Conservation (phyloP, 1,140 invertebrate species). For the Philotrypesis tridentata region DNA sequence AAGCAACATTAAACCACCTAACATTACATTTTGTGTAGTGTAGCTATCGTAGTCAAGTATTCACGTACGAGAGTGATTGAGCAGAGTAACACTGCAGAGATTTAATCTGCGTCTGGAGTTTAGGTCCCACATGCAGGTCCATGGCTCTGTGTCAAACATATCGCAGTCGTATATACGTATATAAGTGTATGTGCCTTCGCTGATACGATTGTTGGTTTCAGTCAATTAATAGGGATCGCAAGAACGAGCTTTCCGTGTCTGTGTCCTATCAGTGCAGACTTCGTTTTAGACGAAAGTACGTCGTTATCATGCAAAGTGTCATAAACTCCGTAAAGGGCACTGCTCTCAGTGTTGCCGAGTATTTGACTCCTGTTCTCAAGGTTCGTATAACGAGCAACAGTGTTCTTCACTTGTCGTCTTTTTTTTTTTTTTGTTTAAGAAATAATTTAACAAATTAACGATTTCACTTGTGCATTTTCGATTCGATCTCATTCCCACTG, state of each 20-base stretch:
- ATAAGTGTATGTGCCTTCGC: not conserved
- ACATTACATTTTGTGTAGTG: not conserved
- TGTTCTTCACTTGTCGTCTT: too few species aligned
- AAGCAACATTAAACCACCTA: not conserved
- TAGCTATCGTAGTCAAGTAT: too few species aligned
- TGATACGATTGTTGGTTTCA: not conserved
- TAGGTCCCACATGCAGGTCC: not conserved
- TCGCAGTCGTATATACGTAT: not conserved
- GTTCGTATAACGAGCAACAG: slow-evolving; percentile 73
- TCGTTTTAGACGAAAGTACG: not conserved
- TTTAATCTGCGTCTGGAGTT: not conserved
- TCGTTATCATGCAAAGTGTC: slow-evolving; percentile 89
- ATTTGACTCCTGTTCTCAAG: slow-evolving; percentile 96
- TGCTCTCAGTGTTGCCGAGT: slow-evolving; percentile 95
- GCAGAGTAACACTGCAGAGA: not conserved
- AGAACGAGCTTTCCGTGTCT: not conserved
- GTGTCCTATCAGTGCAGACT: not conserved
- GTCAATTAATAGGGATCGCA: not conserved
- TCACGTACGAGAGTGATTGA: too few species aligned
- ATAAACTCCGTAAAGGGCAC: slow-evolving; percentile 96
- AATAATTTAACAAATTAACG: not conserved
- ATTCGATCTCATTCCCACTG: not conserved
- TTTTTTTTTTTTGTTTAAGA: not conserved
- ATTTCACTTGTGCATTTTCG: not conserved
- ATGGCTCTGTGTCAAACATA: not conserved